Evolutionary conservation across 2,888 invertebrate species (phyloP).

Genomic region (Tetranychus truncatus): DNA sequence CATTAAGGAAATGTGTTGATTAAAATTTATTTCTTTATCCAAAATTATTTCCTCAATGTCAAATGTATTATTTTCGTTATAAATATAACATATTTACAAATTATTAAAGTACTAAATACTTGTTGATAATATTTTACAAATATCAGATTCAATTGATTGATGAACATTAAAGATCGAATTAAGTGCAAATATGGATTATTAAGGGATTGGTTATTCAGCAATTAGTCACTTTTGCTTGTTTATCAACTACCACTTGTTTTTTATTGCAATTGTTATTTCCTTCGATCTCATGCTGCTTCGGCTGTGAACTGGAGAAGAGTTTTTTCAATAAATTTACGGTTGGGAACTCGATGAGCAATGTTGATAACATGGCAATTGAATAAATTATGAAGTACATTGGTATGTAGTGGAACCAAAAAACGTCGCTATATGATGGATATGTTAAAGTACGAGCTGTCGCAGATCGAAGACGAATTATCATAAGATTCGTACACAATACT

Average conservation of each 20-base stretch:
- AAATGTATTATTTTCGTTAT: too few species aligned
- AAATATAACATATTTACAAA: too few species aligned
- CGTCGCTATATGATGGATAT: background rate
- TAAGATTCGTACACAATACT: background rate
- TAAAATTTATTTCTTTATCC: too few species aligned
- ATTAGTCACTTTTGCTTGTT: background rate
- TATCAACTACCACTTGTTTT: background rate
- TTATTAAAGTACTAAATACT: too few species aligned
- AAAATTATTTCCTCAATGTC: too few species aligned
- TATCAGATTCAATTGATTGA: too few species aligned
- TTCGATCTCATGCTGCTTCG: background rate
- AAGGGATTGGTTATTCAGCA: background rate
- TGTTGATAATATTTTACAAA: too few species aligned
- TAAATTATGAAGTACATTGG: background rate
- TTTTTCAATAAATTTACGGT: background rate
- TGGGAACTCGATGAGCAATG: background rate
- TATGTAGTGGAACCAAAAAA: background rate
- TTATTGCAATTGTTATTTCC: background rate
- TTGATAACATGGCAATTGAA: background rate
- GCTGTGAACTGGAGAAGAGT: background rate
- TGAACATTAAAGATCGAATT: background rate
- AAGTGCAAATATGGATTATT: background rate
- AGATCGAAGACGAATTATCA: background rate
- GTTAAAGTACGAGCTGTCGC: background rate
- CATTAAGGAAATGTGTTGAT: too few species aligned